Conservation (phyloP, 1,140 invertebrate species). For the Habropoda laboriosa region DNA sequence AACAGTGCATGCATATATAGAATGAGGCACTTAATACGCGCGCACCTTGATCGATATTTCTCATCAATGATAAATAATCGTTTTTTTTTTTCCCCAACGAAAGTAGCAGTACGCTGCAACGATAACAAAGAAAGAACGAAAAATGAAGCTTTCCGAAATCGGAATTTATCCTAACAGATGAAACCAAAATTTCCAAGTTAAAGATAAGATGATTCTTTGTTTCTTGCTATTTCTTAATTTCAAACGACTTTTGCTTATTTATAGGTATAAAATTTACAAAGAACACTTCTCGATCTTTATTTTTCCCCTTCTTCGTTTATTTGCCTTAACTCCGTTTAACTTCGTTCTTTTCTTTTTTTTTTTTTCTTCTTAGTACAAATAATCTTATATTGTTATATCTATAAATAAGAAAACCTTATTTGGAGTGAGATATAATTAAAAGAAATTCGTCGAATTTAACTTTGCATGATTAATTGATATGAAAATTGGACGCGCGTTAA, state of each 20-base stretch:
- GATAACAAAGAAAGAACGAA: too few relatives aligned
- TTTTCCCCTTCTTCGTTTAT: not conserved
- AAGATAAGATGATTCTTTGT: not conserved
- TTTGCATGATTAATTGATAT: not conserved
- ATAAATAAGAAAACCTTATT: not conserved
- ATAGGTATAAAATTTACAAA: not conserved
- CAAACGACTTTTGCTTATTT: not conserved
- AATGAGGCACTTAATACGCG: conserved; percentile 23
- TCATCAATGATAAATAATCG: not conserved
- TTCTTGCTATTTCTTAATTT: too few relatives aligned
- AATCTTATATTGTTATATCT: not conserved
- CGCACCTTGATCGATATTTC: not conserved
- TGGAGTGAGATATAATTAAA: not conserved
- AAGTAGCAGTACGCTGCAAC: too few relatives aligned
- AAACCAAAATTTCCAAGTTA: not conserved
- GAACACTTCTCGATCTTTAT: not conserved
- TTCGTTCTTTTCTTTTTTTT: too few relatives aligned
- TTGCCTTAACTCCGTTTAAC: too few relatives aligned
- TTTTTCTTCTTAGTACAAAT: not conserved
- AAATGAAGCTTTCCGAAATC: too few relatives aligned
- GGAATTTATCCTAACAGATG: not conserved
- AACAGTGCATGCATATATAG: not conserved
- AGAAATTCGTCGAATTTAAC: not conserved
- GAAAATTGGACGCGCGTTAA: not conserved
- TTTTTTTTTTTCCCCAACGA: too few relatives aligned